A percentile compares a stretch with the other conserved stretches of the same genome.
Evolutionary conservation across 2,113 vertebrate genomes (phyloP).

Genomic region (Poecile atricapillus): DNA sequence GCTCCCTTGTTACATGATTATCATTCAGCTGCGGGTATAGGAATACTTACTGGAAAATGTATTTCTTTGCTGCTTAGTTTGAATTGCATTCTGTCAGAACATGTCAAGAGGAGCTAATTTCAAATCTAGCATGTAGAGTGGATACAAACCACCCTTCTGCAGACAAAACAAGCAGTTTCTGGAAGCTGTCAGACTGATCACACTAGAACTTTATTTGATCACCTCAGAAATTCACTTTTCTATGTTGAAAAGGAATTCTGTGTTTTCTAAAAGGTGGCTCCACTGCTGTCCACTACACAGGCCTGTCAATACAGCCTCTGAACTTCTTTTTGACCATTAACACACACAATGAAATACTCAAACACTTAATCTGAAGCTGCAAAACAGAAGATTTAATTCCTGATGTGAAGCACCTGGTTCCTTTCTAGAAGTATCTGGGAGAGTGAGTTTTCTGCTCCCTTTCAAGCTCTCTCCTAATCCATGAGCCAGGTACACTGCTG

Average conservation of each 20-base stretch:
- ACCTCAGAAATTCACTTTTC: not conserved
- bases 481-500: not conserved
- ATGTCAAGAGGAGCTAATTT: not conserved
- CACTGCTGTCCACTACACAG: not conserved
- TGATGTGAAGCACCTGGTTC: not conserved
- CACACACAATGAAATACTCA: not conserved
- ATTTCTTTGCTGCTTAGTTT: not conserved
- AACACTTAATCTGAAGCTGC: not conserved
- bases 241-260: not conserved
- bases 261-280: not conserved
- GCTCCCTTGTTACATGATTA: not conserved
- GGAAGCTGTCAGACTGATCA: not conserved
- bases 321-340: not conserved
- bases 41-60: not conserved
- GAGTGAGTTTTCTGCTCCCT: not conserved
- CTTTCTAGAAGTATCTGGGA: not conserved
- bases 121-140: not conserved
- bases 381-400: not conserved
- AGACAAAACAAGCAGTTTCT: not conserved
- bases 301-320: not conserved
- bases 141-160: not conserved
- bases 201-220: not conserved
- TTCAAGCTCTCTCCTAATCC: not conserved
- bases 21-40: not conserved
- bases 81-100: conserved; percentile 1